Conservation (phyloP, 2,888 invertebrate genomes). For the Athrips mouffetella region DNA sequence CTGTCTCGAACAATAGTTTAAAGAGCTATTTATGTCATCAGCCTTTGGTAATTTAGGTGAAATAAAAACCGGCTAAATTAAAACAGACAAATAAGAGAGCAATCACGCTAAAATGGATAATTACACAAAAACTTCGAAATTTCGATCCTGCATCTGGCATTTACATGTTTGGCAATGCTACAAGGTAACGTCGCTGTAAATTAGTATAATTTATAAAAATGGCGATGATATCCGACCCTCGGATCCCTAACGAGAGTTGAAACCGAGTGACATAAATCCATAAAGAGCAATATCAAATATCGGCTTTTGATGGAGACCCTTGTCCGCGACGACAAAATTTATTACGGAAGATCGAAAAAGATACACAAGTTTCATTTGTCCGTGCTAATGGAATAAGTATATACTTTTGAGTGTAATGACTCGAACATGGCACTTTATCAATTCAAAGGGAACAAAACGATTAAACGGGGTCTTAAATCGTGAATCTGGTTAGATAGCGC, state of each 20-base stretch:
- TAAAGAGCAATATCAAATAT: slow-evolving; percentile 59
- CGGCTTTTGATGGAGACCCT: slow-evolving; percentile 35
- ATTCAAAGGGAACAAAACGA: slow-evolving; percentile 55
- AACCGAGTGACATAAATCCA: slow-evolving; percentile 55
- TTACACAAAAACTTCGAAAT: too few species aligned
- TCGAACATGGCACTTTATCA: slow-evolving; percentile 50
- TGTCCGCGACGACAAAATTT: slow-evolving; percentile 43
- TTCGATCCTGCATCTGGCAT: too few species aligned
- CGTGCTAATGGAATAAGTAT: slow-evolving; percentile 33
- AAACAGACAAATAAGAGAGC: too few species aligned
- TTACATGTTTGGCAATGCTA: too few species aligned
- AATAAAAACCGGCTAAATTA: too few species aligned
- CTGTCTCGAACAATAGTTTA: too few species aligned
- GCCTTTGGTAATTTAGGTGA: too few species aligned
- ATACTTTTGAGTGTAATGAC: slow-evolving; percentile 33
- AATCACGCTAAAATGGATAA: too few species aligned
- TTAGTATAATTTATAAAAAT: slow-evolving; percentile 23
- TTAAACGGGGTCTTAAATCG: slow-evolving; percentile 59
- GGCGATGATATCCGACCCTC: slow-evolving; percentile 35
- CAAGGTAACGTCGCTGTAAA: not conserved
- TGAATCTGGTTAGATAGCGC: slow-evolving; percentile 66
- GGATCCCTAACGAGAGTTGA: slow-evolving; percentile 53
- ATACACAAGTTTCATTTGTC: slow-evolving; percentile 23
- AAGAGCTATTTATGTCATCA: too few species aligned
- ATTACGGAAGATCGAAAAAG: slow-evolving; percentile 28